A percentile compares a stretch with the other conserved stretches of the same genome.
phyloP scores from a whole-genome alignment of 2,113 vertebrate genomes.

The Puffinus mauretanicus region DNA sequence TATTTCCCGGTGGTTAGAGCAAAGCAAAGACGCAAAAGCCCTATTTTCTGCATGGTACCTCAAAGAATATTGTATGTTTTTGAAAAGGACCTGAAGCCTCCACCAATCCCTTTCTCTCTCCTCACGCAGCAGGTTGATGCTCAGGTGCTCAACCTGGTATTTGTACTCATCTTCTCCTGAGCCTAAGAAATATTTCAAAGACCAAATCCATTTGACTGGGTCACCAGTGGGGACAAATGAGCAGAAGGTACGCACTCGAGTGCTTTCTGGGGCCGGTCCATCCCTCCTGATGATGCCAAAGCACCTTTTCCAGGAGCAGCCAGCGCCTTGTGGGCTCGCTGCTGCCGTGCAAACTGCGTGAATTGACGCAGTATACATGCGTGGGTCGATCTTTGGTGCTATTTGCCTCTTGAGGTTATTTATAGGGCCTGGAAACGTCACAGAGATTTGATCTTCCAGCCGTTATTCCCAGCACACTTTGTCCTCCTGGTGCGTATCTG shows the following conservation, averaged over 20 bases:
- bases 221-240: accelerated
- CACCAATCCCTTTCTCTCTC: not conserved
- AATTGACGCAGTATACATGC: accelerated
- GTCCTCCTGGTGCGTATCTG: accelerated
- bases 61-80: not conserved
- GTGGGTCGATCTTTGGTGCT: accelerated
- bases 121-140: too few species aligned
- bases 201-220: not conserved
- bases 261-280: not conserved
- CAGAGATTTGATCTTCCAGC: not conserved
- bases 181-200: too few species aligned
- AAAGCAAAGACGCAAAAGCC: not conserved
- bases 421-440: accelerated
- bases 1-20: not conserved
- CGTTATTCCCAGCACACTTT: accelerated
- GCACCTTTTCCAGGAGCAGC: not conserved
- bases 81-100: not conserved
- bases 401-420: not conserved
- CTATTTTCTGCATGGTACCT: not conserved
- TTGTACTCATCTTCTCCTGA: not conserved
- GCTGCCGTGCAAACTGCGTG: accelerated
- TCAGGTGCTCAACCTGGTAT: not conserved
- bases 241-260: accelerated
- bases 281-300: not conserved
- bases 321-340: accelerated